phyloP scores from a whole-genome alignment of 2,888 invertebrate genomes.

The Allygus modestus region DNA sequence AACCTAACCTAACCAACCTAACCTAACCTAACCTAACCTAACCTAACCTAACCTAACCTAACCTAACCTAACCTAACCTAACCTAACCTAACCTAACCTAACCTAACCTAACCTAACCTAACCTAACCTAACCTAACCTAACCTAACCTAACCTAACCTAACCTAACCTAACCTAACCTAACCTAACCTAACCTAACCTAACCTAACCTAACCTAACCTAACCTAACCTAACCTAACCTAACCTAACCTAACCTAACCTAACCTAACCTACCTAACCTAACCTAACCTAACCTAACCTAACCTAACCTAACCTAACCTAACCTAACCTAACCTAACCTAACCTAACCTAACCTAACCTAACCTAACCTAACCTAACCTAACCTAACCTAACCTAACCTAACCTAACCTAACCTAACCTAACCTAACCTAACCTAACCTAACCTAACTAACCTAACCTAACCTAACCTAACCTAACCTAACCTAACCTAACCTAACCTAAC shows the following conservation, averaged over 20 bases:
- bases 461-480: slow-evolving; percentile 66
- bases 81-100: slow-evolving; percentile 57
- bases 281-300: slow-evolving; percentile 59
- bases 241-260: slow-evolving; percentile 60
- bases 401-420: slow-evolving; percentile 63
- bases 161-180: slow-evolving; percentile 63
- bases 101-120: slow-evolving; percentile 62
- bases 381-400: slow-evolving; percentile 57
- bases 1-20: slow-evolving; percentile 51
- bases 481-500: slow-evolving; percentile 45
- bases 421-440: slow-evolving; percentile 65
- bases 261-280: slow-evolving; percentile 62
- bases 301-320: slow-evolving; percentile 20
- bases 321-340: slow-evolving; percentile 4
- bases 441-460: slow-evolving; percentile 65
- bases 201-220: slow-evolving; percentile 59
- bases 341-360: slow-evolving; percentile 52
- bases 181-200: slow-evolving; percentile 62
- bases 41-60: slow-evolving; percentile 53
- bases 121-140: slow-evolving; percentile 66
- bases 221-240: slow-evolving; percentile 62
- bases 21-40: slow-evolving; percentile 44
- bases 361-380: slow-evolving; percentile 61
- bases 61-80: slow-evolving; percentile 44
- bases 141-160: slow-evolving; percentile 67